phyloP scores from a whole-genome alignment of 2,888 invertebrate genomes.

The Cephus runcator region DNA sequence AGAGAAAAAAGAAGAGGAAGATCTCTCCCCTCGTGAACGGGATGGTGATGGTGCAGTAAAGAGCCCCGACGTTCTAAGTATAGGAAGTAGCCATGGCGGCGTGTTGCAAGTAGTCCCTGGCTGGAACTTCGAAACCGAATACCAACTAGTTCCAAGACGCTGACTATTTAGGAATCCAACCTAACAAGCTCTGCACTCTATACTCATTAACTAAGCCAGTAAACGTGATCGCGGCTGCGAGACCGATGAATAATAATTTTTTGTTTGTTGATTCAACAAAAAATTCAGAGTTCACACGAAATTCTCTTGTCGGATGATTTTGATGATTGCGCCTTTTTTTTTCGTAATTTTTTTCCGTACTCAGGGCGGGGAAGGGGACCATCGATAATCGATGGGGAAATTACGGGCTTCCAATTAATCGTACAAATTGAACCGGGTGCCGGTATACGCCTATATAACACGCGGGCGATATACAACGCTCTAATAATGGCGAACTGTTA shows the following conservation, averaged over 20 bases:
- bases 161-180: neutral
- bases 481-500: neutral
- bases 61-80: constrained; percentile 33
- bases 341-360: neutral
- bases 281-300: neutral
- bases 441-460: neutral
- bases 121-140: constrained; percentile 21
- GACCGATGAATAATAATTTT: neutral
- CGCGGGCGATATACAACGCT: neutral
- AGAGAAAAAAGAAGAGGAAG: constrained; percentile 24
- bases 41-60: neutral
- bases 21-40: constrained; percentile 1
- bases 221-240: neutral
- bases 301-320: neutral
- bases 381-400: neutral
- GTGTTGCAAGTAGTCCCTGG: constrained; percentile 10
- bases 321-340: neutral
- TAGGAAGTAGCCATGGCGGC: constrained; percentile 24
- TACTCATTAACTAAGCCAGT: neutral
- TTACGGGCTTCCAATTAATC: neutral
- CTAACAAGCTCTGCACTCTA: neutral
- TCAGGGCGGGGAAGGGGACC: neutral
- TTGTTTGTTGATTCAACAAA: neutral
- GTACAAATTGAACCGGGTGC: neutral
- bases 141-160: constrained; percentile 11